Evolutionary conservation across 1,140 invertebrate species (phyloP).

Genomic region (Drosophila eugracilis): DNA sequence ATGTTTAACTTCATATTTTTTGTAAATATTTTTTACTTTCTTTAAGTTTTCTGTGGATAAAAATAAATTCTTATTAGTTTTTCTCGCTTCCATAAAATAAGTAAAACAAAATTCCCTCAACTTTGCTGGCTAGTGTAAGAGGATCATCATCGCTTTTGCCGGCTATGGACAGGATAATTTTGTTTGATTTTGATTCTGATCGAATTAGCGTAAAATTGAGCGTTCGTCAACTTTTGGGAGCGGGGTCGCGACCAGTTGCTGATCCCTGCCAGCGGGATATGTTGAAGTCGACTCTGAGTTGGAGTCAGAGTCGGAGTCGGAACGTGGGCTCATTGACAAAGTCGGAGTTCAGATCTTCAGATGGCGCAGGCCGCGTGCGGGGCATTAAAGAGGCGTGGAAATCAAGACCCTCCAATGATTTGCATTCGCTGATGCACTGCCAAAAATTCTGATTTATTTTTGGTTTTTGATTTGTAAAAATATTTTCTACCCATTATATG

Average conservation of each 20-base stretch:
- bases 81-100: not conserved
- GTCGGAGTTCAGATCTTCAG: slow-evolving; percentile 59
- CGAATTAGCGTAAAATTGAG: slow-evolving; percentile 80
- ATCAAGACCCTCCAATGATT: slow-evolving; percentile 42
- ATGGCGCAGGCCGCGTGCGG: slow-evolving; percentile 62
- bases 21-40: too few species aligned
- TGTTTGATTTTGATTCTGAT: slow-evolving; percentile 80
- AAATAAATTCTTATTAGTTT: too few species aligned
- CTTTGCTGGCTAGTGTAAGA: slow-evolving; percentile 16
- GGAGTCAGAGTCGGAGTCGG: slow-evolving; percentile 3
- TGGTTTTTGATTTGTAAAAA: not conserved
- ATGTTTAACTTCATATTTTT: too few species aligned
- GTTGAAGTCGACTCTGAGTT: not conserved
- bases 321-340: slow-evolving; percentile 73
- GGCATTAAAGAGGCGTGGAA: slow-evolving; percentile 68
- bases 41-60: too few species aligned
- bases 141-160: slow-evolving; percentile 56
- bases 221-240: slow-evolving; percentile 65
- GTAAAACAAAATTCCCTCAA: not conserved
- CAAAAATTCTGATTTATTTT: not conserved
- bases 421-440: slow-evolving; percentile 41
- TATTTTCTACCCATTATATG: too few species aligned
- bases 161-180: slow-evolving; percentile 57
- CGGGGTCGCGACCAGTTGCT: slow-evolving; percentile 40
- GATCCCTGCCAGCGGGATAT: slow-evolving; percentile 10